Conservation (phyloP, 1,140 invertebrate genomes). For the Cotesia vestalis region DNA sequence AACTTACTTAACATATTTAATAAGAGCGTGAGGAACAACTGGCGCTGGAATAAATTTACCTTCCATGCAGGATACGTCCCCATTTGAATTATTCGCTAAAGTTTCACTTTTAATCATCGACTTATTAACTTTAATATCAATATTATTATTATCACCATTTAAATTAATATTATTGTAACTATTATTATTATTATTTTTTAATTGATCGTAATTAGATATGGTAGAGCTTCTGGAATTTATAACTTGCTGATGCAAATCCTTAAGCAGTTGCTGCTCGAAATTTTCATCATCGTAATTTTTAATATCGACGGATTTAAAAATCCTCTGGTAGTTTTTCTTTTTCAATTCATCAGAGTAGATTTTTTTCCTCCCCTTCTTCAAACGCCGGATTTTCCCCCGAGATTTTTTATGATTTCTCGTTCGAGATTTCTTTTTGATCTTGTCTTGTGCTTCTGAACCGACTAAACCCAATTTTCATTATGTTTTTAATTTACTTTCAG, state of each 20-base stretch:
- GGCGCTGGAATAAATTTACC: slow-evolving; percentile 64
- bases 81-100: slow-evolving; percentile 37
- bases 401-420: slow-evolving; percentile 1
- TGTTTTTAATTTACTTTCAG: too few relatives aligned
- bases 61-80: slow-evolving; percentile 63
- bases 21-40: slow-evolving; percentile 56
- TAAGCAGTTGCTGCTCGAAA: too few relatives aligned
- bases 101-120: too few relatives aligned
- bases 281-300: background rate
- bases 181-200: too few relatives aligned
- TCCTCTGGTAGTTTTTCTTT: background rate
- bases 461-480: too few relatives aligned
- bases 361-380: background rate
- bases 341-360: background rate
- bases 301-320: background rate
- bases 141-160: background rate
- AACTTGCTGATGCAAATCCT: too few relatives aligned
- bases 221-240: too few relatives aligned
- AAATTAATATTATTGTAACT: too few relatives aligned
- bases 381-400: background rate
- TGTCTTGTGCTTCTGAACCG: too few relatives aligned
- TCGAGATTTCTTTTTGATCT: background rate
- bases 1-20: slow-evolving; percentile 66
- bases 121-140: background rate
- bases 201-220: too few relatives aligned